phyloP scores from a whole-genome alignment of 2,888 invertebrate species.

The Heteropelma amictum region DNA sequence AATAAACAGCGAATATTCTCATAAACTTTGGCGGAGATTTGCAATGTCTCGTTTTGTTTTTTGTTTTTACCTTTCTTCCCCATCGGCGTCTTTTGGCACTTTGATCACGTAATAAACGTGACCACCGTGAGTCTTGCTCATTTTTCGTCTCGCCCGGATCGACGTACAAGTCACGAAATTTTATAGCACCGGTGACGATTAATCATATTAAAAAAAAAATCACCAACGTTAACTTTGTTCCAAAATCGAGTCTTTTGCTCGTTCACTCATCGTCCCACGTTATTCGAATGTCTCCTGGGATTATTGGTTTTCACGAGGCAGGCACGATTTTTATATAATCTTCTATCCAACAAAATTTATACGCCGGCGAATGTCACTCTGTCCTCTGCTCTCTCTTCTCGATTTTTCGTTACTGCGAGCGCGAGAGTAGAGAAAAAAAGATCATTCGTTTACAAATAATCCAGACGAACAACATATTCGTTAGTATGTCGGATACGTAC shows the following conservation, averaged over 20 bases:
- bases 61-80: constrained; percentile 72
- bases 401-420: not conserved
- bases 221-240: constrained; percentile 19
- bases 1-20: not conserved
- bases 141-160: constrained; percentile 59
- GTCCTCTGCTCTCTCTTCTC: too few relatives aligned
- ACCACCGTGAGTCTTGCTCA: constrained; percentile 83
- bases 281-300: too few relatives aligned
- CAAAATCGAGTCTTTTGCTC: constrained; percentile 14
- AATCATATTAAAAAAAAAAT: not conserved
- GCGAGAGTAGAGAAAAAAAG: not conserved
- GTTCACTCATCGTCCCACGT: constrained; percentile 1
- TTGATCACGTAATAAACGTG: constrained; percentile 85
- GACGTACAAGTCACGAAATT: constrained; percentile 33
- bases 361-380: too few relatives aligned
- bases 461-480: not conserved
- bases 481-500: constrained; percentile 8
- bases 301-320: too few relatives aligned
- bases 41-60: not conserved
- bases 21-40: not conserved
- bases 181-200: constrained; percentile 13
- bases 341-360: too few relatives aligned
- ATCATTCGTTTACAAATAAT: constrained; percentile 15
- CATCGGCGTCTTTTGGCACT: constrained; percentile 80
- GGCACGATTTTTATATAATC: too few relatives aligned